Evolutionary conservation across 1,140 invertebrate species (phyloP).

Genomic region (Andrena cerasifolii): DNA sequence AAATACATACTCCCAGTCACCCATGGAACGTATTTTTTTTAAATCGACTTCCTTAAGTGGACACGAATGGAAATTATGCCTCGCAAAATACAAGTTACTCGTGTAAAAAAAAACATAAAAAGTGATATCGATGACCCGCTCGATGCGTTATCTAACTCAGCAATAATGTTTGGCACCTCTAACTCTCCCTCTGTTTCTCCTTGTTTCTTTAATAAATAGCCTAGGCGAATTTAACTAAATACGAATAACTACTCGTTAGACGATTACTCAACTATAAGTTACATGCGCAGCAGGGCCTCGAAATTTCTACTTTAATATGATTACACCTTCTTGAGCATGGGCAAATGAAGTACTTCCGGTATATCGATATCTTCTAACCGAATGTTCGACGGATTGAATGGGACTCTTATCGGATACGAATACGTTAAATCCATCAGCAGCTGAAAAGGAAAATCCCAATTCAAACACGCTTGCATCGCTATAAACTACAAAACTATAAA

Average conservation of each 20-base stretch:
- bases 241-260: too few relatives aligned
- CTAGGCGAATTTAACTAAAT: conserved; percentile 56
- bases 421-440: conserved; percentile 95
- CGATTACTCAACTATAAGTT: conserved; percentile 61
- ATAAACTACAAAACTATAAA: too few relatives aligned
- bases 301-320: conserved; percentile 34
- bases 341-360: conserved; percentile 89
- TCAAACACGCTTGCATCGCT: conserved; percentile 1
- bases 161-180: conserved; percentile 36
- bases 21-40: conserved; percentile 31
- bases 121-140: conserved; percentile 56
- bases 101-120: conserved; percentile 78
- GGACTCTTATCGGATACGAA: conserved; percentile 92
- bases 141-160: conserved; percentile 55
- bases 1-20: too few relatives aligned
- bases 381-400: conserved; percentile 94
- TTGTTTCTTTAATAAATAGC: conserved; percentile 52
- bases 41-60: conserved; percentile 36
- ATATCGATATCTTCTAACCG: conserved; percentile 95
- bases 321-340: conserved; percentile 86
- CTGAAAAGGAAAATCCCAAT: conserved; percentile 77
- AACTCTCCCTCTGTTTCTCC: background rate
- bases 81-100: conserved; percentile 67
- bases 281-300: conserved; percentile 37
- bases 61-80: conserved; percentile 46